Base-by-base conservation (phyloP, 2,888 invertebrate genomes). In the Acleris laterana region DNA sequence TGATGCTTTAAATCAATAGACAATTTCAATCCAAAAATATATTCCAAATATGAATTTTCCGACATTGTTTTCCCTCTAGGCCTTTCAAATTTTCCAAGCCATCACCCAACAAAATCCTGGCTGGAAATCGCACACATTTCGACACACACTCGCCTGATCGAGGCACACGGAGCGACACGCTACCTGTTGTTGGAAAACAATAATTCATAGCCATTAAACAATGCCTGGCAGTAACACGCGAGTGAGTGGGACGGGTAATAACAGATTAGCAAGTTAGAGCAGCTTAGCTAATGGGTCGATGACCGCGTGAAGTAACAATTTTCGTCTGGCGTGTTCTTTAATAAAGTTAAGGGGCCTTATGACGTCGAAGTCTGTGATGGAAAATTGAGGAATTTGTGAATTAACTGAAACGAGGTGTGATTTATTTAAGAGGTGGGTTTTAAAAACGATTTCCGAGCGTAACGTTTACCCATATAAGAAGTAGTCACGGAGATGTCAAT, bases 221-320 rank as follows among this genome's bases (percentile, higher is more conserved):
- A 77, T 76, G 76, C 73, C 72, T 76, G 79, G 72, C 78, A 77
- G 68, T 72, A 68, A 70, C 78, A 78, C 59, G 72, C 68, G 68
- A 71, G 69, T 50, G 74, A 83, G 62, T 62, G 74, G 71, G 76
- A 80, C 62, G 72, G 70, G 56, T 58, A 62, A 70, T 72, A 52
- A 70, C 62, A 46, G 51, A 57, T 71, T 70, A 70, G 70, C 71
- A 69, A 72, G 60, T 69, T 75, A 72, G 76, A 80, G 79, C 83
- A 79, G 82, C 80, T 83, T 44, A 51, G 60, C 28, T 61, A 55
- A 65, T 77, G 75, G 84, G 80, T 74, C 81, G 71, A 69, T 74
- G 79, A 78, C 76, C 78, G 70, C 67, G 70, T 69, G 74, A 78
- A 76, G 77, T 71, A 69, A 67, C 70, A 69, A 71, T 72, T 75